A percentile compares a stretch with the other conserved stretches of the same genome.
phyloP scores from a whole-genome alignment of 2,888 invertebrate genomes.

The Polylopha cassiicola region DNA sequence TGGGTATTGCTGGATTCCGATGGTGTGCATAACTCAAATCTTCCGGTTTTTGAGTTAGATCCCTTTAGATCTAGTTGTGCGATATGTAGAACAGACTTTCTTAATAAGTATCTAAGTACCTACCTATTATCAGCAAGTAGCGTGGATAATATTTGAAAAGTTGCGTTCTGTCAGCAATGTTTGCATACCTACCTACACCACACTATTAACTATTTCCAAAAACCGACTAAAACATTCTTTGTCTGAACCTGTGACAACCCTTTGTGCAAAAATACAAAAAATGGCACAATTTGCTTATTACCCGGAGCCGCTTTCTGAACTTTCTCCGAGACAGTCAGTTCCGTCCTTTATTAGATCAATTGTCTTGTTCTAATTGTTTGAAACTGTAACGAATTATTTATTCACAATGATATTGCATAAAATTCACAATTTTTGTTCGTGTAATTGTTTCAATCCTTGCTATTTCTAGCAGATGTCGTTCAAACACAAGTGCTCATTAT shows the following conservation, averaged over 20 bases:
- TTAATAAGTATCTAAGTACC: too few species aligned
- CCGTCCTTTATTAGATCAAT: conserved; percentile 16
- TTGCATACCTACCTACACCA: too few species aligned
- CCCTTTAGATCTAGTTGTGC: too few species aligned
- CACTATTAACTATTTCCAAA: conserved; percentile 6
- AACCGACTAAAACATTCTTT: conserved; percentile 12
- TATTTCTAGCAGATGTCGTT: conserved; percentile 12
- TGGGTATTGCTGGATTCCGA: too few species aligned
- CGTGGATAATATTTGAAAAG: too few species aligned
- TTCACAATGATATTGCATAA: conserved; percentile 11
- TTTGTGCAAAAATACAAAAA: conserved; percentile 12
- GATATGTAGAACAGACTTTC: too few species aligned
- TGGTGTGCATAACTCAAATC: too few species aligned
- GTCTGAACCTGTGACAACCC: too few species aligned
- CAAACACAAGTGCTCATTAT: conserved; percentile 3
- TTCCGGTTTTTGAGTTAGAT: too few species aligned
- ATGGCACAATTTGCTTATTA: conserved; percentile 19
- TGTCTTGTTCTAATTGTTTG: conserved; percentile 4
- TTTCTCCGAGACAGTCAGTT: conserved; percentile 7
- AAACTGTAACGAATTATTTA: conserved; percentile 1
- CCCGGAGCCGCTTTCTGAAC: conserved; percentile 6
- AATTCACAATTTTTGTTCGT: too few species aligned
- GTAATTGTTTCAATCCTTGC: not conserved
- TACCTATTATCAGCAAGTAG: too few species aligned
- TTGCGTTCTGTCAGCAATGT: too few species aligned